These are phyloP conservation scores for Otolemur crassicaudatus DNA, from an alignment of 2,797 vertebrate species.

Conservation along the genomic window DNA sequence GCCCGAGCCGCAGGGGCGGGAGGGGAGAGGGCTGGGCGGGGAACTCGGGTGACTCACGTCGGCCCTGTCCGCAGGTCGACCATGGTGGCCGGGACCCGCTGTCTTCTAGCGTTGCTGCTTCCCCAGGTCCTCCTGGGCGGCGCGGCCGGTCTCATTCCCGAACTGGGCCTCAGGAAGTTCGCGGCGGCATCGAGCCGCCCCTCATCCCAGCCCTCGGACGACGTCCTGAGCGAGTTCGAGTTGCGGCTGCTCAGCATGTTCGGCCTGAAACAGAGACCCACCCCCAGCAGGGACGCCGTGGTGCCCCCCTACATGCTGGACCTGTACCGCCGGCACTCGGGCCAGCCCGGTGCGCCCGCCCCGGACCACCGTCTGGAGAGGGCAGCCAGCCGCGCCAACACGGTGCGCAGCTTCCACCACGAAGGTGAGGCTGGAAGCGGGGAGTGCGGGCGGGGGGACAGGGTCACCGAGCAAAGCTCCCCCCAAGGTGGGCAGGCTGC, in stretches of 20 bases:
- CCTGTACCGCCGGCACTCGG: conserved; percentile 96
- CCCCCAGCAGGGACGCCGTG: conserved; percentile 94
- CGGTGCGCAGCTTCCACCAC: conserved; percentile 98
- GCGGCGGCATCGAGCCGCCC: conserved; percentile 92
- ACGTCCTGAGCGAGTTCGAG: conserved; percentile 96
- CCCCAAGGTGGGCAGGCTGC: not conserved
- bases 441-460: not conserved
- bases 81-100: conserved; percentile 98
- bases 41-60: conserved; percentile 79
- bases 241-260: conserved; percentile 97
- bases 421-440: conserved; percentile 92
- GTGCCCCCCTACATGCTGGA: conserved; percentile 99
- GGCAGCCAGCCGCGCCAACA: conserved; percentile 96
- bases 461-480: not conserved
- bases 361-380: conserved; percentile 93
- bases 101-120: conserved; percentile 97
- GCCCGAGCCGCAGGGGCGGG: conserved; percentile 20
- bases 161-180: conserved; percentile 93
- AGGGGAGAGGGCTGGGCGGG: conserved; percentile 62
- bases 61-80: conserved; percentile 93
- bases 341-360: conserved; percentile 90
- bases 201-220: conserved; percentile 93
- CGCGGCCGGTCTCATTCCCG: conserved; percentile 96
- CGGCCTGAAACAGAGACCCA: conserved; percentile 96
- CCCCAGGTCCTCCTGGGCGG: conserved; percentile 97